These are phyloP conservation scores for Oceanodroma tethys DNA, from an alignment of 2,113 vertebrate genomes.

Conservation along the genomic window DNA sequence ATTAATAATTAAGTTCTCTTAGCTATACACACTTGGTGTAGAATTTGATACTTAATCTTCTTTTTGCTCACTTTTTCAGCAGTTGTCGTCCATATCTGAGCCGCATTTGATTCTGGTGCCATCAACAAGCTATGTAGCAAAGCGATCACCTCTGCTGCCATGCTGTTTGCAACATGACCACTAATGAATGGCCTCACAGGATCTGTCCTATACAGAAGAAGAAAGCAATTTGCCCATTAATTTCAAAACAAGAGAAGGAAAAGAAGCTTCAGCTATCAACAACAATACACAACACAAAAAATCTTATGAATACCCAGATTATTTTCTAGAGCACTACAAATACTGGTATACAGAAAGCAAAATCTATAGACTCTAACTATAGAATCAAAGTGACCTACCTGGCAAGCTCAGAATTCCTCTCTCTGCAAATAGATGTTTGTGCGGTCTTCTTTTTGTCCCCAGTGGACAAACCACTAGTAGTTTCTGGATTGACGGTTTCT, in stretches of 20 bases:
- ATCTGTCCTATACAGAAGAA: conserved; percentile 79
- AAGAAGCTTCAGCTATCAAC: neutral
- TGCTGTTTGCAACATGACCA: conserved; percentile 97
- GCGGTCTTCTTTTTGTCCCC: conserved; percentile 97
- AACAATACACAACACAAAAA: neutral
- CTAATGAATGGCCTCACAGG: conserved; percentile 96
- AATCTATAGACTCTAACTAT: no score
- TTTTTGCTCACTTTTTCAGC: conserved; percentile 85
- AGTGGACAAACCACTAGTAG: conserved; percentile 82
- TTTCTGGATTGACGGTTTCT: conserved; percentile 82
- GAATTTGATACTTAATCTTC: neutral
- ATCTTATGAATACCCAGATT: neutral
- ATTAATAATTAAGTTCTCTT: neutral
- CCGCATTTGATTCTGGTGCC: conserved; percentile 94
- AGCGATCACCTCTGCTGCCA: conserved; percentile 97
- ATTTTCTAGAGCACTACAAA: neutral
- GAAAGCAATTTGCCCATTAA: neutral
- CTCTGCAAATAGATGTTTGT: conserved; percentile 91
- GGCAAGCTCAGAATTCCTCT: conserved; percentile 93
- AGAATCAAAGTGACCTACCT: conserved; percentile 69
- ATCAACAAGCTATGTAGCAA: conserved; percentile 93
- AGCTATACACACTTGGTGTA: neutral
- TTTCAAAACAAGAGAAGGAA: neutral
- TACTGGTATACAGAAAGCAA: neutral
- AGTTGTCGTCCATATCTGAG: conserved; percentile 97